Conservation (phyloP, 2,113 vertebrate species). For the Eulemur rufifrons region DNA sequence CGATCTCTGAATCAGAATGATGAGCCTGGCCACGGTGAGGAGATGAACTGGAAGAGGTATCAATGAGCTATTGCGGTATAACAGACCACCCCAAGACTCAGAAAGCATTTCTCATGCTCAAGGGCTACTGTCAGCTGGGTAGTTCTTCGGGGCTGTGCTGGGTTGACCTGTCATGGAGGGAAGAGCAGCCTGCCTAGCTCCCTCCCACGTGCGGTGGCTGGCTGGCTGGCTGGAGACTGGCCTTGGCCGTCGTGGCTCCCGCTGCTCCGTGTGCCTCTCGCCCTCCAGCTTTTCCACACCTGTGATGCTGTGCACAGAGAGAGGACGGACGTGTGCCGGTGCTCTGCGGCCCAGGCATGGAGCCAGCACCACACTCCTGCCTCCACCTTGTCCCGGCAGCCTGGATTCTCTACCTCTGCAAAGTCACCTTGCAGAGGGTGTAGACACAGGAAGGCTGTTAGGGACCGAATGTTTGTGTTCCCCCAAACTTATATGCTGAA, state of each 20-base stretch:
- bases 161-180: not conserved
- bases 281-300: not conserved
- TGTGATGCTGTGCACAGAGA: not conserved
- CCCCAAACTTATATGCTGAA: not conserved
- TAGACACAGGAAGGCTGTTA: not conserved
- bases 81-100: not conserved
- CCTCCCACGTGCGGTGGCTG: not conserved
- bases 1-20: not conserved
- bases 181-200: not conserved
- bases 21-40: too few relatives aligned
- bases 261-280: not conserved
- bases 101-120: not conserved
- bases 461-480: not conserved
- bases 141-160: not conserved
- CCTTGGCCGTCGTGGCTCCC: not conserved
- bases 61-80: not conserved
- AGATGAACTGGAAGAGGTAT: not conserved
- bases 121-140: not conserved
- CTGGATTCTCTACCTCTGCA: not conserved
- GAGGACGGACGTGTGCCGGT: not conserved
- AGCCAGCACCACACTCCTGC: not conserved
- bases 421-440: fast-evolving
- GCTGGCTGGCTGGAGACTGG: not conserved
- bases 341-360: not conserved
- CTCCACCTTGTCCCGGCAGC: not conserved